These are phyloP conservation scores for Orchestes rusci DNA, from an alignment of 2,888 invertebrate species.

Conservation along the genomic window DNA sequence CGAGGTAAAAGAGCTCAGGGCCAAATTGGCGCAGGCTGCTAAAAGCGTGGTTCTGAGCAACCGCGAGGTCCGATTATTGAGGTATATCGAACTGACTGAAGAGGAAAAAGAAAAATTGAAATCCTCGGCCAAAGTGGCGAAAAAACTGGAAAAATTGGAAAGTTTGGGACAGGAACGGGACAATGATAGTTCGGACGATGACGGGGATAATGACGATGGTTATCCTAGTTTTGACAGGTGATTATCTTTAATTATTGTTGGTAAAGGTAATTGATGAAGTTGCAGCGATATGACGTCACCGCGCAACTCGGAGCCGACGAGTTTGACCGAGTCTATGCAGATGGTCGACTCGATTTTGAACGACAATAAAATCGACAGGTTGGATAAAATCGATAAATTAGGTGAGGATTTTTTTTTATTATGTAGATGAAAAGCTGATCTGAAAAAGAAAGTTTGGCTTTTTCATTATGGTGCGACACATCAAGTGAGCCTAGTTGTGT, in stretches of 20 bases:
- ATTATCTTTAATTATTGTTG: conserved; percentile 1
- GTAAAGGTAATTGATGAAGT: conserved; percentile 1
- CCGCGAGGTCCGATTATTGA: conserved; percentile 77
- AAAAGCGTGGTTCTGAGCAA: conserved; percentile 87
- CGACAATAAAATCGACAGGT: conserved; percentile 73
- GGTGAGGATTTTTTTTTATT: conserved; percentile 17
- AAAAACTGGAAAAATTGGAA: conserved; percentile 84
- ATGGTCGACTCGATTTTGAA: conserved; percentile 79
- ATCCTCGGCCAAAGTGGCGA: conserved; percentile 85
- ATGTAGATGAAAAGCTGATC: no score
- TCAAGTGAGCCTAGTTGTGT: no score
- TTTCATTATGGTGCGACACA: no score
- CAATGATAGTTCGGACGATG: conserved; percentile 67
- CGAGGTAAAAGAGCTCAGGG: conserved; percentile 79
- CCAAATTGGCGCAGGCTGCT: conserved; percentile 70
- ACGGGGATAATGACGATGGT: conserved; percentile 64
- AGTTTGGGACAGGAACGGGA: conserved; percentile 65
- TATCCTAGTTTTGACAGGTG: conserved; percentile 65
- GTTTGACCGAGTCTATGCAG: conserved; percentile 83
- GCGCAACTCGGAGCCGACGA: conserved; percentile 70
- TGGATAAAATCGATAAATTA: conserved; percentile 78
- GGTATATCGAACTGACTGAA: conserved; percentile 81
- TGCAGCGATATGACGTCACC: conserved; percentile 65
- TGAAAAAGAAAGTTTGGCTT: no score
- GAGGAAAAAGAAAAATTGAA: conserved; percentile 89